phyloP scores from a whole-genome alignment of 2,113 vertebrate species.

The Mystacornis crossleyi region DNA sequence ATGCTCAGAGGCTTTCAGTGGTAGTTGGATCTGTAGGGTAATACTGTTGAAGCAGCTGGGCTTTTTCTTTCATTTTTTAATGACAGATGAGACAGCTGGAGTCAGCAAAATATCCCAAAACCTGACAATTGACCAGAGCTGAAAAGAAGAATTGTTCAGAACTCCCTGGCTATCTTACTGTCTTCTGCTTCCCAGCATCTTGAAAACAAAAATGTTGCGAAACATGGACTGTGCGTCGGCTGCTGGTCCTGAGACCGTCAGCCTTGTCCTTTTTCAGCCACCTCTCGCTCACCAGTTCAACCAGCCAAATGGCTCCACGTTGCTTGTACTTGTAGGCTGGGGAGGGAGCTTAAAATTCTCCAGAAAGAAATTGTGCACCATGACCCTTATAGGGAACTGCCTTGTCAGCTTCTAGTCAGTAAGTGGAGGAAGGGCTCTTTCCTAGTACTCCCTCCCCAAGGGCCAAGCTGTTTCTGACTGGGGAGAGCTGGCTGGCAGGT shows the following conservation, averaged over 20 bases:
- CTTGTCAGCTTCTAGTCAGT: not conserved
- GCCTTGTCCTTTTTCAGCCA: not conserved
- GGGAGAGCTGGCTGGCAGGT: not conserved
- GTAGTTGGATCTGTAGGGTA: not conserved
- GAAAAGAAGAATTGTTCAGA: not conserved
- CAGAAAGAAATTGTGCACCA: not conserved
- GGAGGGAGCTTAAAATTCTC: not conserved
- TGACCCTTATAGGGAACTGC: not conserved
- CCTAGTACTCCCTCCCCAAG: fast-evolving
- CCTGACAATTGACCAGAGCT: not conserved
- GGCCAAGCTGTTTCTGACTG: fast-evolving
- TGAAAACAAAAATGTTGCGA: not conserved
- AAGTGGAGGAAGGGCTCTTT: not conserved
- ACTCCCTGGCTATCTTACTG: fast-evolving
- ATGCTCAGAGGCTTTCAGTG: not conserved
- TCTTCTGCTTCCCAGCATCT: not conserved
- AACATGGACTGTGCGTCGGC: fast-evolving
- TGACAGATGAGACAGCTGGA: not conserved
- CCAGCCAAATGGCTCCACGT: not conserved
- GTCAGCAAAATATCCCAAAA: not conserved
- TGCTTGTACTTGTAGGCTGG: not conserved
- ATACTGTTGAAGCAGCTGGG: not conserved
- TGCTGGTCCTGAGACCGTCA: not conserved
- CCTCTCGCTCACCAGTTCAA: fast-evolving
- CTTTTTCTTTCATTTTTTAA: not conserved